These are phyloP conservation scores for Dugesia japonica DNA, from an alignment of 2,888 invertebrate genomes.

Conservation along the genomic window DNA sequence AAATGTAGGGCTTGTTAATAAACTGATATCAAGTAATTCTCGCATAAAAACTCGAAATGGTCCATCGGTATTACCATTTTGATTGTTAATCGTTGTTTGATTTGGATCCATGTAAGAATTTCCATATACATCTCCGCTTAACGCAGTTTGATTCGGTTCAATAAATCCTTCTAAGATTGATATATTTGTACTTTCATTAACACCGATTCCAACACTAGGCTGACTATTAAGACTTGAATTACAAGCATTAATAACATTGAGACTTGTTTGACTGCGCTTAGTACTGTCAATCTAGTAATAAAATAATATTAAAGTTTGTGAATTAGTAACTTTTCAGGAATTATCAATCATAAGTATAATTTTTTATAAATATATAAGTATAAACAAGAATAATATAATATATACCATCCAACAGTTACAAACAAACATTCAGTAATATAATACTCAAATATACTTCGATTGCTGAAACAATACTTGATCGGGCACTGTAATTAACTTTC, in stretches of 20 bases:
- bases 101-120: not conserved
- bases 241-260: slow-evolving; percentile 4
- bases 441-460: not conserved
- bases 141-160: not conserved
- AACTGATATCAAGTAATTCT: slow-evolving; percentile 29
- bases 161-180: not conserved
- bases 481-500: slow-evolving; percentile 8
- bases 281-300: slow-evolving; percentile 9
- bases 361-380: too few relatives aligned
- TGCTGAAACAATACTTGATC: slow-evolving; percentile 8
- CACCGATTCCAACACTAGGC: slow-evolving; percentile 1
- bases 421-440: not conserved
- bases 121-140: not conserved
- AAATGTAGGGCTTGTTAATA: slow-evolving; percentile 33
- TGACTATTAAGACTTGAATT: not conserved
- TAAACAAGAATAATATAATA: not conserved
- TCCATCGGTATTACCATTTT: not conserved
- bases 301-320: not conserved
- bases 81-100: not conserved
- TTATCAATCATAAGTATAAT: too few relatives aligned
- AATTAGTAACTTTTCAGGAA: too few relatives aligned
- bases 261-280: not conserved
- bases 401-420: not conserved
- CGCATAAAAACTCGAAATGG: slow-evolving; percentile 20
- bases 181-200: not conserved